Conservation (phyloP, 2,113 vertebrate genomes). For the Cinclus cinclus region DNA sequence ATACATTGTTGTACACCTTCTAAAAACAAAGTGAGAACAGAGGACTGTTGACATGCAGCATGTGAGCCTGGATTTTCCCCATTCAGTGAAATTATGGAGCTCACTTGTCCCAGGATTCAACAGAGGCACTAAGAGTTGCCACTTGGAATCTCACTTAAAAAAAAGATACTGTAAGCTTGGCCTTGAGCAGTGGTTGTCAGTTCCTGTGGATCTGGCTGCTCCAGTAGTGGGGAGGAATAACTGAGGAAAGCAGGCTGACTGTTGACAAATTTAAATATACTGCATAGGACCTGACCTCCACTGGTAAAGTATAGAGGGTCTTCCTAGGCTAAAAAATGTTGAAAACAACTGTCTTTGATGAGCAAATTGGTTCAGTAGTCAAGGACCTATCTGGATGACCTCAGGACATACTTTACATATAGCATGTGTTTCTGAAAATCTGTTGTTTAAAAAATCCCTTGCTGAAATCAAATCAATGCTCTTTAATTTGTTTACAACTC, state of each 20-base stretch:
- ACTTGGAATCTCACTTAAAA: not conserved
- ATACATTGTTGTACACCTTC: not conserved
- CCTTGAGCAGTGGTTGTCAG: not conserved
- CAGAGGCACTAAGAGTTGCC: not conserved
- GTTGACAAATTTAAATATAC: not conserved
- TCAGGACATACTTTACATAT: not conserved
- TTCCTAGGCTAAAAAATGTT: not conserved
- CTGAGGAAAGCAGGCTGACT: not conserved
- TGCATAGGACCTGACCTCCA: not conserved
- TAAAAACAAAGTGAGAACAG: not conserved
- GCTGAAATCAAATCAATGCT: constrained; percentile 32
- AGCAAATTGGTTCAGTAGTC: not conserved
- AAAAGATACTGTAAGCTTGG: not conserved
- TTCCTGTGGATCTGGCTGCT: not conserved
- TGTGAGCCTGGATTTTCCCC: not conserved
- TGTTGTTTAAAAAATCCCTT: constrained; percentile 32
- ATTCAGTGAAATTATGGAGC: not conserved
- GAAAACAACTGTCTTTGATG: constrained; percentile 3
- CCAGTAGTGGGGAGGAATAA: not conserved
- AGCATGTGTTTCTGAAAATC: constrained; percentile 40
- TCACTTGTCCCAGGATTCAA: not conserved
- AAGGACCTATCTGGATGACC: not conserved
- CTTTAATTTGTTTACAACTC: constrained; percentile 29
- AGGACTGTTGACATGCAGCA: not conserved
- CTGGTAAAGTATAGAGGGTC: not conserved